phyloP scores from a whole-genome alignment of 2,797 vertebrate species.

The Pteropus rufus region DNA sequence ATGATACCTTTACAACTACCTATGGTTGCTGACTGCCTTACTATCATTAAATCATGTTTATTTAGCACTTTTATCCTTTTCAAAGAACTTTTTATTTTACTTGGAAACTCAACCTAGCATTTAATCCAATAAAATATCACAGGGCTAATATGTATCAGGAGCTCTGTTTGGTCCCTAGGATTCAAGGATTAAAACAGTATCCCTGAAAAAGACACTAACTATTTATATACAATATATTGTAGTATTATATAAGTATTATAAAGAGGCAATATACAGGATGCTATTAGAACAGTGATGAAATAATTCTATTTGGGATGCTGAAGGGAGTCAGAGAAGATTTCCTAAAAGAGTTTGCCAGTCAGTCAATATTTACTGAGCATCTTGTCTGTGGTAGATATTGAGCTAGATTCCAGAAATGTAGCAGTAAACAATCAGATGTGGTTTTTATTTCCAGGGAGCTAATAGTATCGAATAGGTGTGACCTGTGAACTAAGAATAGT shows the following conservation, averaged over 20 bases:
- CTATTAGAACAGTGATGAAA: not conserved
- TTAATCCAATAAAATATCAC: not conserved
- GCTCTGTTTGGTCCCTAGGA: not conserved
- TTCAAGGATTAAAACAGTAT: not conserved
- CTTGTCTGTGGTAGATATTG: not conserved
- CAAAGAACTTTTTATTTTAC: not conserved
- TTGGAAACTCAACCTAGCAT: not conserved
- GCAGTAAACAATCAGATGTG: not conserved
- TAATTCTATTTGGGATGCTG: not conserved
- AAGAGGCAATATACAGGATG: not conserved
- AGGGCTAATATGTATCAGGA: not conserved
- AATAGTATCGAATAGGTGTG: not conserved
- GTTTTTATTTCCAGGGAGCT: not conserved
- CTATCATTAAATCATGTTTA: not conserved
- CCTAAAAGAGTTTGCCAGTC: not conserved
- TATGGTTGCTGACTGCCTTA: not conserved
- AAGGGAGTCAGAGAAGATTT: not conserved
- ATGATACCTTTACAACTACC: not conserved
- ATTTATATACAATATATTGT: not conserved
- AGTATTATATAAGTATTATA: not conserved
- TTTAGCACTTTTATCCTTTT: not conserved
- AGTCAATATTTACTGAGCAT: not conserved
- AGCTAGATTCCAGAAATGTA: not conserved
- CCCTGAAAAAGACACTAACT: not conserved
- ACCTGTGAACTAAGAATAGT: not conserved